A percentile compares a stretch with the other conserved stretches of the same genome.
These are phyloP conservation scores for Alaudala cheleensis DNA, from an alignment of 2,113 vertebrate genomes.

Conservation along the genomic window DNA sequence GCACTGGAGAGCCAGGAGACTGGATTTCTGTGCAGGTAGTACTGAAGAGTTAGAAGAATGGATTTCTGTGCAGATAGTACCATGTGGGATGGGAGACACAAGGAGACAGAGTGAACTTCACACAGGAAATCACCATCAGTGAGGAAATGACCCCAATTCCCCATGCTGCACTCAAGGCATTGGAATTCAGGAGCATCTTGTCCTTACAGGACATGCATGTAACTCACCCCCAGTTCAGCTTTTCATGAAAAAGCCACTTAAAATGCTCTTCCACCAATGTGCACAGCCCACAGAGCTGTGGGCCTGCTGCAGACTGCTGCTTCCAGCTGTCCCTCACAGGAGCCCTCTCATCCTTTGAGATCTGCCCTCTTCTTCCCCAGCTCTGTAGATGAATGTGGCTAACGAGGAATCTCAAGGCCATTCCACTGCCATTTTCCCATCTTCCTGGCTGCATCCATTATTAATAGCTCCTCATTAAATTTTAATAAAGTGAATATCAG, in stretches of 20 bases:
- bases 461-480: conserved; percentile 31
- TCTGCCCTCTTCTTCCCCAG: neutral
- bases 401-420: neutral
- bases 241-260: neutral
- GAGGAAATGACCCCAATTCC: neutral
- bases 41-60: no score
- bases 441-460: conserved; percentile 2
- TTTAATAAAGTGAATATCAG: conserved; percentile 17
- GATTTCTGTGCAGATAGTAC: fast-evolving
- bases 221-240: neutral
- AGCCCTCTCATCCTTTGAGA: neutral
- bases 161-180: neutral
- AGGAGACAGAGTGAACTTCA: neutral
- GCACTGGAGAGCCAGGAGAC: neutral
- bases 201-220: fast-evolving
- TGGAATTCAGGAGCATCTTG: neutral
- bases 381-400: neutral
- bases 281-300: neutral
- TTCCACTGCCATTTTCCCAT: neutral
- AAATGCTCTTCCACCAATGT: neutral
- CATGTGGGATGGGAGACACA: fast-evolving
- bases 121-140: neutral
- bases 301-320: neutral
- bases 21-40: neutral
- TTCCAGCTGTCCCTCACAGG: neutral